Conservation (phyloP, 2,797 vertebrate genomes). For the Platalea minor region DNA sequence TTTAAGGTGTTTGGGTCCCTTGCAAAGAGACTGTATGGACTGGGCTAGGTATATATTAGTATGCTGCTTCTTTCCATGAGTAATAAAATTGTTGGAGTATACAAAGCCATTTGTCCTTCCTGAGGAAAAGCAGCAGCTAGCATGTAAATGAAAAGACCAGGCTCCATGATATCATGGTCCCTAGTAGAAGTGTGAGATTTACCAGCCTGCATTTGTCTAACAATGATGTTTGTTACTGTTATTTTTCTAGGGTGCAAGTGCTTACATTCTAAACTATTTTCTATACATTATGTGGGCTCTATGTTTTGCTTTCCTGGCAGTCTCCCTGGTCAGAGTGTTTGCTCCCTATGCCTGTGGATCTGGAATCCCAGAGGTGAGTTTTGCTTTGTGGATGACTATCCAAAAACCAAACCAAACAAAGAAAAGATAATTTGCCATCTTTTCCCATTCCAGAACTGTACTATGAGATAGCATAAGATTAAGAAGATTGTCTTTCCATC, state of each 20-base stretch:
- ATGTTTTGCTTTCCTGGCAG: conserved; percentile 92
- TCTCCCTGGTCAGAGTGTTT: conserved; percentile 94
- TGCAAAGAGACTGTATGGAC: not conserved
- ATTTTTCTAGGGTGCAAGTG: conserved; percentile 86
- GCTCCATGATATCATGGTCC: not conserved
- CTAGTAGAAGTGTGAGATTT: not conserved
- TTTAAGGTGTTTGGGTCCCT: not conserved
- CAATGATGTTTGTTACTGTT: conserved; percentile 36
- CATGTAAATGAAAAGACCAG: not conserved
- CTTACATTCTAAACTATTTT: conserved; percentile 95
- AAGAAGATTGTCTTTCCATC: not conserved
- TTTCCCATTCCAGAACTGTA: not conserved
- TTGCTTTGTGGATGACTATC: not conserved
- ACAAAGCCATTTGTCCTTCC: not conserved
- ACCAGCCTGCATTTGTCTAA: not conserved
- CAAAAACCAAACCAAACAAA: not conserved
- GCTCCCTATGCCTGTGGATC: conserved; percentile 97
- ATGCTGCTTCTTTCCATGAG: not conserved
- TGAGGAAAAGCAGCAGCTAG: not conserved
- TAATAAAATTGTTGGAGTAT: not conserved
- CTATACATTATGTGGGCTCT: conserved; percentile 93
- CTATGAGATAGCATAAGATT: not conserved
- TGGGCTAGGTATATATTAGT: not conserved
- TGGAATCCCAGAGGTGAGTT: conserved; percentile 94
- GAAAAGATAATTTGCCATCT: not conserved